Evolutionary conservation across 2,888 invertebrate species (phyloP).

Genomic region (Microplitis deprimator): DNA sequence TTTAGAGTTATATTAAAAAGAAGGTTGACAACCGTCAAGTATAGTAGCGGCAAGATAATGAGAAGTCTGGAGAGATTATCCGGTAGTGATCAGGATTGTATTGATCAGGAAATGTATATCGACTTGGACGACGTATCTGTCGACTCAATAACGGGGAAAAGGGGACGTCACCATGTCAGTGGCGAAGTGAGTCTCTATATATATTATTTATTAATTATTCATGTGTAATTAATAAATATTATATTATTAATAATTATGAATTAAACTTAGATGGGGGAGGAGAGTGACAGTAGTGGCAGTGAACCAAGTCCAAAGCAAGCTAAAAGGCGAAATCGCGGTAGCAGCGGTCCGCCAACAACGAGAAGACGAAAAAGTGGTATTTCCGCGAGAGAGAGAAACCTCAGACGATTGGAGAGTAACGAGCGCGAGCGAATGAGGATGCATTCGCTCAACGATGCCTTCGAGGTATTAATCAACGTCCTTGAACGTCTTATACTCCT

Average conservation of each 20-base stretch:
- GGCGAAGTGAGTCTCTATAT: conserved; percentile 60
- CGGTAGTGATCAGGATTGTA: conserved; percentile 70
- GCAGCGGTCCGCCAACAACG: conserved; percentile 63
- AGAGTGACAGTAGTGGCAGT: conserved; percentile 70
- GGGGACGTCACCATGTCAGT: conserved; percentile 67
- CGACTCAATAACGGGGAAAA: conserved; percentile 70
- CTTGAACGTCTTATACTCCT: conserved; percentile 29
- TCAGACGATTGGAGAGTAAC: conserved; percentile 90
- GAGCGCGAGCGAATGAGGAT: conserved; percentile 92
- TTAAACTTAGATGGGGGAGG: conserved; percentile 65
- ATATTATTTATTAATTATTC: background rate
- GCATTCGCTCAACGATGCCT: conserved; percentile 93
- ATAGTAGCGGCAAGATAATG: conserved; percentile 62
- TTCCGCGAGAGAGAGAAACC: conserved; percentile 87
- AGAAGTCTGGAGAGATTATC: conserved; percentile 70
- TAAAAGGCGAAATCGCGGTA: conserved; percentile 66
- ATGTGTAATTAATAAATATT: background rate
- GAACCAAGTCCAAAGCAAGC: conserved; percentile 69
- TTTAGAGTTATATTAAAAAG: background rate
- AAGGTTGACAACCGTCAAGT: background rate
- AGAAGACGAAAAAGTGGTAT: conserved; percentile 82
- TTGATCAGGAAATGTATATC: conserved; percentile 71
- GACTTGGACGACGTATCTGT: conserved; percentile 70
- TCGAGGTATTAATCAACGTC: conserved; percentile 76
- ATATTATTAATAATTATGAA: background rate